These are phyloP conservation scores for Falco columbarius DNA, from an alignment of 2,797 vertebrate species.

Conservation along the genomic window DNA sequence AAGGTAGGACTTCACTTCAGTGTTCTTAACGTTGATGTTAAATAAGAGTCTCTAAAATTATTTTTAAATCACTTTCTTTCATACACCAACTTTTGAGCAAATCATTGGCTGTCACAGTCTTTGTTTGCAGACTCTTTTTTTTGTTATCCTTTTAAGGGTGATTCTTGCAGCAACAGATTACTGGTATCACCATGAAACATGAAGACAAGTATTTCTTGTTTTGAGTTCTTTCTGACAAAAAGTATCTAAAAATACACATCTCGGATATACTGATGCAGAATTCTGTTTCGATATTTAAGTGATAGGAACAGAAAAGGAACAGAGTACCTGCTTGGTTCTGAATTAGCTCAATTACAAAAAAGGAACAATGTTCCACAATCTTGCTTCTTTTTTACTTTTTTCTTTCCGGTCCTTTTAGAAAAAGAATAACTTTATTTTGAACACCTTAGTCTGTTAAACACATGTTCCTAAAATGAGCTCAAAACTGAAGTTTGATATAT, in stretches of 20 bases:
- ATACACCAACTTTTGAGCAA: neutral
- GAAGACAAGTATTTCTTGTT: neutral
- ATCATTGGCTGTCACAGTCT: neutral
- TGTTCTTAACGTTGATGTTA: neutral
- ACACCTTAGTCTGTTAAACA: neutral
- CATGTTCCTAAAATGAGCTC: slow-evolving; percentile 31
- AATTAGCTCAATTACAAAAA: neutral
- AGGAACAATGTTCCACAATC: neutral
- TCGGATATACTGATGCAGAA: neutral
- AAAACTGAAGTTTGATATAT: neutral
- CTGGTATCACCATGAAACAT: neutral
- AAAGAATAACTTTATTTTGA: slow-evolving; percentile 15
- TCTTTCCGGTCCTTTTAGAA: neutral
- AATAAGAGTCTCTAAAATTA: neutral
- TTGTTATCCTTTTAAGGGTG: neutral
- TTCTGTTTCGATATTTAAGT: neutral
- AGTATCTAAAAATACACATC: neutral
- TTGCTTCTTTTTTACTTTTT: neutral
- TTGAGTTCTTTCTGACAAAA: slow-evolving; percentile 33
- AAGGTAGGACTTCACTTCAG: slow-evolving; percentile 83
- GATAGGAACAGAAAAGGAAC: neutral
- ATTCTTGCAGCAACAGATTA: slow-evolving; percentile 16
- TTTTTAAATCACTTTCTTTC: neutral
- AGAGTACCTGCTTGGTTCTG: slow-evolving; percentile 13
- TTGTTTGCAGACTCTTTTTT: neutral